Evolutionary conservation across 2,113 vertebrate species (phyloP).

Genomic region (Coracopsis vasa): DNA sequence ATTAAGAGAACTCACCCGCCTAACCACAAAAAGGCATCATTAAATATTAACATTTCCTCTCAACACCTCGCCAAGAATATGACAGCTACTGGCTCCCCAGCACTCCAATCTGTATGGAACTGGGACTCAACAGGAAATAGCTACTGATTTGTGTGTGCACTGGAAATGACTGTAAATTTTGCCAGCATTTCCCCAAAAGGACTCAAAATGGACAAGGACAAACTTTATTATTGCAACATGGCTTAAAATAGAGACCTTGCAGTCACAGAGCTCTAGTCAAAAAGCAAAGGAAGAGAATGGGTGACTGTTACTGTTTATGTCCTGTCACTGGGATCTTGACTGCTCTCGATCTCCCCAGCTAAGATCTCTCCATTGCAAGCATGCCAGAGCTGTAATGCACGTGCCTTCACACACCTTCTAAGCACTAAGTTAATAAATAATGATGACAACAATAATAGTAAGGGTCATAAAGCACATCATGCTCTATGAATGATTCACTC

Average conservation of each 20-base stretch:
- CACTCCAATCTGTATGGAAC: not conserved
- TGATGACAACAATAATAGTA: not conserved
- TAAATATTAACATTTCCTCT: constrained; percentile 49
- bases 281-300: not conserved
- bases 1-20: not conserved
- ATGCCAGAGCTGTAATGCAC: not conserved
- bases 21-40: constrained; percentile 36
- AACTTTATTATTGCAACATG: not conserved
- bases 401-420: not conserved
- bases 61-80: not conserved
- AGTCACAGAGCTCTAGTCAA: not conserved
- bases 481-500: not conserved
- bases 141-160: not conserved
- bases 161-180: not conserved
- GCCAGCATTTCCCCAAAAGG: not conserved
- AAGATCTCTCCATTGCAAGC: not conserved
- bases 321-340: not conserved
- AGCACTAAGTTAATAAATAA: not conserved
- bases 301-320: not conserved
- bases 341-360: not conserved
- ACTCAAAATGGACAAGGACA: not conserved
- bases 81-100: not conserved
- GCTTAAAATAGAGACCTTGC: not conserved
- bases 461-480: not conserved
- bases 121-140: not conserved